A percentile compares a stretch with the other conserved stretches of the same genome.
These are phyloP conservation scores for Hyperoplus lanceolatus DNA, from an alignment of 2,797 vertebrate species.

Conservation along the genomic window DNA sequence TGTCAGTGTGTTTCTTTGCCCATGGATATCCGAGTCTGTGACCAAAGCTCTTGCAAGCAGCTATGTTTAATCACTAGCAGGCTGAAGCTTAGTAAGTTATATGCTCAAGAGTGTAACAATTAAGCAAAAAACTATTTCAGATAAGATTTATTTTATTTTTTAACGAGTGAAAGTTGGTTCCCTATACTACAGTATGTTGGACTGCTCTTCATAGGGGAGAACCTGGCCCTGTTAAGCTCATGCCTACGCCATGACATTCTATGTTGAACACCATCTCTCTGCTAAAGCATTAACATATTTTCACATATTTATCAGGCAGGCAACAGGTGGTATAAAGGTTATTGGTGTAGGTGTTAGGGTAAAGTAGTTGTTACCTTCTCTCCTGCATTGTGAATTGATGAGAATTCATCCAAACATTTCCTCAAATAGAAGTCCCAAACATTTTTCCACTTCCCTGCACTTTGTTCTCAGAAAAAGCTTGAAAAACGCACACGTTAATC, in stretches of 20 bases:
- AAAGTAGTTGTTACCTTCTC: background rate
- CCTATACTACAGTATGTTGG: background rate
- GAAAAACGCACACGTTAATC: constrained; percentile 32
- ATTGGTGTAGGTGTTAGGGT: background rate
- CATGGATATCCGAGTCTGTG: constrained; percentile 53
- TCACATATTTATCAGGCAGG: constrained; percentile 26
- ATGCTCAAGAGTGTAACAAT: constrained; percentile 1
- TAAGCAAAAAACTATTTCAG: constrained; percentile 30
- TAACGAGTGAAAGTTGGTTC: constrained; percentile 24
- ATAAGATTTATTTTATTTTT: constrained; percentile 2
- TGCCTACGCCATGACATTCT: constrained; percentile 7
- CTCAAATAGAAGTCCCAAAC: constrained; percentile 16
- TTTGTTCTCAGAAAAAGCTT: constrained; percentile 57
- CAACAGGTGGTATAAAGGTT: constrained; percentile 10
- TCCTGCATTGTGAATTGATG: constrained; percentile 3
- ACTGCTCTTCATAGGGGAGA: constrained; percentile 7
- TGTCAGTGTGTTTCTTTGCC: constrained; percentile 26
- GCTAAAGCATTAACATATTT: background rate
- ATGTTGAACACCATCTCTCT: background rate
- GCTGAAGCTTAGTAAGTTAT: constrained; percentile 1
- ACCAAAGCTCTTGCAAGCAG: constrained; percentile 56
- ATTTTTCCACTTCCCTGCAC: constrained; percentile 33
- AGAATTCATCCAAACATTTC: constrained; percentile 12
- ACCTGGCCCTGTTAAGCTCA: background rate
- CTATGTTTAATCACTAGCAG: constrained; percentile 22